These are phyloP conservation scores for Gastrophryne carolinensis DNA, from an alignment of 2,797 vertebrate species.

Conservation along the genomic window DNA sequence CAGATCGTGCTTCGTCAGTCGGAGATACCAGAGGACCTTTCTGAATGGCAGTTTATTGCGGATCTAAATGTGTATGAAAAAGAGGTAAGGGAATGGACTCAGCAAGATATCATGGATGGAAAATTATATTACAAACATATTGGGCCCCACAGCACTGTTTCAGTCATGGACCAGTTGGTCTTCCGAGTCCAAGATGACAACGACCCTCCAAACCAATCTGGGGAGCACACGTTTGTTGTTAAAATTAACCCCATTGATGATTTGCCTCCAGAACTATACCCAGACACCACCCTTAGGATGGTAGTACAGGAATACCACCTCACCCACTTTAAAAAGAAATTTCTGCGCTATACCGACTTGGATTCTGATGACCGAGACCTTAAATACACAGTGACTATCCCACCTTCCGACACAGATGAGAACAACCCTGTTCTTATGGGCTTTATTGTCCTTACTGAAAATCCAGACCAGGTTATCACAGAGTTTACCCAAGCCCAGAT, in stretches of 20 bases:
- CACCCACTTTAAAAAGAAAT: conserved; percentile 84
- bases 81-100: conserved; percentile 84
- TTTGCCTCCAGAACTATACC: conserved; percentile 82
- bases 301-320: conserved; percentile 90
- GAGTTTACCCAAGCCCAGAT: conserved; percentile 95
- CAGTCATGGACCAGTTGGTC: conserved; percentile 83
- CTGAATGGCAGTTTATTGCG: conserved; percentile 80
- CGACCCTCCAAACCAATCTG: conserved; percentile 89
- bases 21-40: conserved; percentile 78
- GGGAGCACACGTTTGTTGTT: conserved; percentile 78
- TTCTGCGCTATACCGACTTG: conserved; percentile 87
- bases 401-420: conserved; percentile 85
- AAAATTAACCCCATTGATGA: conserved; percentile 87
- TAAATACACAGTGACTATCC: conserved; percentile 81
- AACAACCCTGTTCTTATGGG: conserved; percentile 80
- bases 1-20: conserved; percentile 86
- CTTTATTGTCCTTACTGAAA: conserved; percentile 85
- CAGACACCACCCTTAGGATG: conserved; percentile 82
- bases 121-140: conserved; percentile 86
- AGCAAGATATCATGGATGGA: conserved; percentile 85
- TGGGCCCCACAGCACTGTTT: conserved; percentile 82
- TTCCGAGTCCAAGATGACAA: conserved; percentile 92
- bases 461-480: conserved; percentile 74
- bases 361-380: conserved; percentile 92
- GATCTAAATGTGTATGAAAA: conserved; percentile 84